phyloP scores from a whole-genome alignment of 2,113 vertebrate genomes.

The Perognathus longimembris region DNA sequence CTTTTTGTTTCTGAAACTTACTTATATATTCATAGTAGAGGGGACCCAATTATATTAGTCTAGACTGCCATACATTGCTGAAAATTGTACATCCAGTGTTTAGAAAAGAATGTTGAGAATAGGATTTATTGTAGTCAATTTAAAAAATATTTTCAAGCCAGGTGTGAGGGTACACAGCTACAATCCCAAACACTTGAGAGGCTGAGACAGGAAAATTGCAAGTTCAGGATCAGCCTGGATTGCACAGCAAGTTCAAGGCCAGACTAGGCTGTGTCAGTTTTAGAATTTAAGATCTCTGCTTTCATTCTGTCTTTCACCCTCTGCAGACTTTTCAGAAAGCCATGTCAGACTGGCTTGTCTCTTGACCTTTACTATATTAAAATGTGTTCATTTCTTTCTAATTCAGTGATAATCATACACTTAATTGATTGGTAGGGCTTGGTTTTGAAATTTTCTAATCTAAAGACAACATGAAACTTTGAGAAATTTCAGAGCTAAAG shows the following conservation, averaged over 20 bases:
- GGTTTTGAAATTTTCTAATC: constrained; percentile 53
- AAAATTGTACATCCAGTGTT: constrained; percentile 20
- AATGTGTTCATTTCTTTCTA: constrained; percentile 20
- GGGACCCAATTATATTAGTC: background rate
- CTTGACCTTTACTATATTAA: constrained; percentile 39
- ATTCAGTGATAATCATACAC: background rate
- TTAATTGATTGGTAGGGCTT: constrained; percentile 27
- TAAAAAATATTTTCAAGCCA: constrained; percentile 42
- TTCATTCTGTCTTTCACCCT: constrained; percentile 44
- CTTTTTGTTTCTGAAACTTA: background rate
- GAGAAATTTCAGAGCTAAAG: background rate
- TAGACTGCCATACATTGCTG: background rate
- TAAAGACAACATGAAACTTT: constrained; percentile 55
- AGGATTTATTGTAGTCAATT: constrained; percentile 48
- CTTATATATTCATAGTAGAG: background rate
- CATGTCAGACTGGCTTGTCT: background rate
- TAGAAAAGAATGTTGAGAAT: constrained; percentile 55
- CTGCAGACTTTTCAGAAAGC: background rate
- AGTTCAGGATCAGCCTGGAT: background rate
- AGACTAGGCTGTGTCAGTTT: background rate
- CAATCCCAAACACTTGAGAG: background rate
- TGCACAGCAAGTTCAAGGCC: background rate
- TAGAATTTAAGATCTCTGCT: constrained; percentile 24
- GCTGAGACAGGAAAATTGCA: background rate
- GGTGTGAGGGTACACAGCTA: background rate